These are phyloP conservation scores for Passer domesticus DNA, from an alignment of 2,113 vertebrate genomes.

Conservation along the genomic window DNA sequence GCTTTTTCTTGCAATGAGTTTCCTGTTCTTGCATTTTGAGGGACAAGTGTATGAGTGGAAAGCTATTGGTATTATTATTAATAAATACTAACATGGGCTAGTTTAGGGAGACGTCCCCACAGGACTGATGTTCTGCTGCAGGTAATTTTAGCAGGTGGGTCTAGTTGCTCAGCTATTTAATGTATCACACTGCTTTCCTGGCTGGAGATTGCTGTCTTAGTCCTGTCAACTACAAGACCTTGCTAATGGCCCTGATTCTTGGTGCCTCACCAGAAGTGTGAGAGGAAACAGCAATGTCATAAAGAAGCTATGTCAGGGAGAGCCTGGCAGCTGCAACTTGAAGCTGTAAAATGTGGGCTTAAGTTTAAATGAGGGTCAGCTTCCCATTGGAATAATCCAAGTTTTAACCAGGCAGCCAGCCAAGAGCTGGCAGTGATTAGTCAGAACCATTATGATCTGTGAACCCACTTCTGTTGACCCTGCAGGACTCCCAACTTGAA, in stretches of 20 bases:
- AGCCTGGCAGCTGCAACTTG: not conserved
- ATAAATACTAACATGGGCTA: not conserved
- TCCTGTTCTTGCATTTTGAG: not conserved
- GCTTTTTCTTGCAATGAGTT: not conserved
- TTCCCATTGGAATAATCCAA: not conserved
- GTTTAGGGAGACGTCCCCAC: not conserved
- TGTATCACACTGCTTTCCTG: not conserved
- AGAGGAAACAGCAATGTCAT: not conserved
- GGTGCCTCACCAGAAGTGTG: not conserved
- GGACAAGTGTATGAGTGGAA: not conserved
- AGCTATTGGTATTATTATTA: not conserved
- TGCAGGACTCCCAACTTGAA: not conserved
- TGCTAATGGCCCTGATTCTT: not conserved
- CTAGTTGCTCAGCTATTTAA: not conserved
- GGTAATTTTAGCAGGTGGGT: not conserved
- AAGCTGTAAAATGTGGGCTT: not conserved
- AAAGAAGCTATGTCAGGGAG: not conserved
- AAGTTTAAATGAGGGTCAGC: not conserved
- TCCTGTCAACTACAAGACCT: not conserved
- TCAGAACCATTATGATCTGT: not conserved
- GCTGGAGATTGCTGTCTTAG: not conserved
- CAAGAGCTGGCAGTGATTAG: slow-evolving; percentile 7
- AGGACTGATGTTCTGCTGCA: not conserved
- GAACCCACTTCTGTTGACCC: not conserved
- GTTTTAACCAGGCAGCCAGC: not conserved